Base-by-base conservation (phyloP, 2,888 invertebrate species). In the Exocentrus adspersus region DNA sequence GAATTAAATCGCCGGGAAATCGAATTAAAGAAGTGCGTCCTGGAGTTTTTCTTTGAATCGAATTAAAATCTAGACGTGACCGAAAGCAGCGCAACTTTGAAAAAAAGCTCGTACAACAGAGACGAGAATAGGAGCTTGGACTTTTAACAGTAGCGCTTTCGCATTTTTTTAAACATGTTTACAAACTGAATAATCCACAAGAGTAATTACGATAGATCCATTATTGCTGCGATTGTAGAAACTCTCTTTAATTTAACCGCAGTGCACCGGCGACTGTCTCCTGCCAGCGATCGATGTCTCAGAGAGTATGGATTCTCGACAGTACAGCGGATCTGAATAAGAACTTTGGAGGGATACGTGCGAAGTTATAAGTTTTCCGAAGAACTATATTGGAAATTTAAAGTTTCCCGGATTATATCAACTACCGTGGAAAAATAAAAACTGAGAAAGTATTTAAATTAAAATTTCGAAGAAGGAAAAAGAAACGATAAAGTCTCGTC, bases 231-330 rank as follows among this genome's bases (percentile, higher is more conserved):
- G 59, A 60, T 60, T 61, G 56, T 56, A 43, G 20, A 30, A 64
- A 43, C 46, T 45, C 60, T 60, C 63, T 65, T 60, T 62, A 65
- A 68, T 60, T 59, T 48, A 65, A 68, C 67, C 62, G 64, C 65
- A 65, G 16, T 68, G 67, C 67, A 68, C 62, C 64, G 64, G 61
- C 16, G 64, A 64, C 16, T 50, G 48, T 43, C 45, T 32, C 20
- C 17, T 60, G 64, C 64, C 59, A 65, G 59, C 60, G 62, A 60
- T 65, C 67, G 53, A 67, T 57, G 14, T 4, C 4, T 57, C 46
- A 32, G 46, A 28, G 45, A 20, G 14, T 32, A 45, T 19, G 19
- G 14, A 32, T 28, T 19, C 28, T 19, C 46, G 4, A 24, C 46
- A 20, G 20, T 12, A 10, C 28, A 2, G 57, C 17, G 9, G 24